Conservation (phyloP, 2,888 invertebrate genomes). For the Harpalus rufipes region DNA sequence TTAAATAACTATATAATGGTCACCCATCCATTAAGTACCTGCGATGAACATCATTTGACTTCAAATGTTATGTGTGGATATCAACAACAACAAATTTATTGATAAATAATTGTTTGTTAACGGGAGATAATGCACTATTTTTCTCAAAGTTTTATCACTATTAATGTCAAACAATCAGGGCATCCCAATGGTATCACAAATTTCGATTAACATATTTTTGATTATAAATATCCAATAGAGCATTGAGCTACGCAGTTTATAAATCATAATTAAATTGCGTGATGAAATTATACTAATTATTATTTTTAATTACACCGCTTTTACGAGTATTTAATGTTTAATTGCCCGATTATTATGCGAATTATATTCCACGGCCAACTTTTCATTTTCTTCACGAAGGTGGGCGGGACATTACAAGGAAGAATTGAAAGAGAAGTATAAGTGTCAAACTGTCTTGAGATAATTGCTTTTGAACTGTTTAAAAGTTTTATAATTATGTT, state of each 20-base stretch:
- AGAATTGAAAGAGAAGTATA: neutral
- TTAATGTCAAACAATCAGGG: constrained; percentile 23
- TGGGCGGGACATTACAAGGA: neutral
- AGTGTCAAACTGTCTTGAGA: constrained; percentile 35
- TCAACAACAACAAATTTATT: neutral
- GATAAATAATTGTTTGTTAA: constrained; percentile 8
- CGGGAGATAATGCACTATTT: neutral
- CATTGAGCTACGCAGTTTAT: constrained; percentile 39
- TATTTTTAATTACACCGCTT: constrained; percentile 60
- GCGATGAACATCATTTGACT: neutral
- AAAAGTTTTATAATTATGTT: neutral
- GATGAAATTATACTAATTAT: constrained; percentile 61
- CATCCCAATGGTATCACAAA: constrained; percentile 21
- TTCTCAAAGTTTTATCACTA: neutral
- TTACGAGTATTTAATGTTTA: constrained; percentile 61
- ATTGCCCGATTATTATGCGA: constrained; percentile 39
- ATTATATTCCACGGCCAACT: constrained; percentile 15
- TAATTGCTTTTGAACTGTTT: constrained; percentile 34
- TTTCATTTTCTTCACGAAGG: constrained; percentile 5
- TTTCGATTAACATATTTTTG: constrained; percentile 53
- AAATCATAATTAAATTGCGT: constrained; percentile 58
- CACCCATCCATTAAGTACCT: no score
- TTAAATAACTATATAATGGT: no score
- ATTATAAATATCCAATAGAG: constrained; percentile 55
- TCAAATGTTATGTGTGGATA: neutral